Base-by-base conservation (phyloP, 2,888 invertebrate genomes). In the Rhogogaster chlorosoma region DNA sequence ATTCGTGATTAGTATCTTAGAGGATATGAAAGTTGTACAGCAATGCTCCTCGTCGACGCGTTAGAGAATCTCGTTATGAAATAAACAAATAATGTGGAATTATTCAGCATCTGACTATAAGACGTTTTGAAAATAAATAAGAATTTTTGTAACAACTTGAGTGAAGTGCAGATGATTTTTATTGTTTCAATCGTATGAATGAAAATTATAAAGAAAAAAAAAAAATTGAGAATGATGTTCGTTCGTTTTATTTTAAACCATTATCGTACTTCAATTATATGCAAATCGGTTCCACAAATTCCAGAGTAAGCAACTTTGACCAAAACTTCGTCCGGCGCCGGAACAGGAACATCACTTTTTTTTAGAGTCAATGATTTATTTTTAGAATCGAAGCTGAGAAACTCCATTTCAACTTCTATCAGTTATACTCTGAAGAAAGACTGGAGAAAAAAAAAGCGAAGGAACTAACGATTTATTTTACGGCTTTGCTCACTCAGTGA, bases 211-310 rank as follows among this genome's bases (percentile, higher is more conserved):
- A 36, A 15, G 42, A 22, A 42, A n/a, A 32, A 45, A 36, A 15
- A 64, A 22, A 42, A n/a, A 32, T 64, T 64, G 42, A 4, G 36
- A n/a, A 70, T 70, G 84, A n/a, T 77, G 22, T 10, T 77, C 9
- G 9, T 12, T 61, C 10, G 12, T 42, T 49, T 38, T 78, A 85
- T 67, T 83, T 5, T 4, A 53, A 84, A 22, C 53, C 10, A 32
- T 42, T 75, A 84, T 88, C 91, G 89, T 94, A 96, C 97, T 94
- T 95, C 95, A 12, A 96, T 94, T 80, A 96, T 96, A 88, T 97
- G 97, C 6, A 97, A 93, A 92, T 97, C 97, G 0, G 96, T 97
- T 0, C 97, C 97, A 89, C 97, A 97, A 42, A 97, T 94, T 0
- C 97, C 97, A 0, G 96, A 93, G 89, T 95, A 96, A 9, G 95